Evolutionary conservation across 1,140 invertebrate genomes (phyloP).

Genomic region (Saccostrea glomerata): DNA sequence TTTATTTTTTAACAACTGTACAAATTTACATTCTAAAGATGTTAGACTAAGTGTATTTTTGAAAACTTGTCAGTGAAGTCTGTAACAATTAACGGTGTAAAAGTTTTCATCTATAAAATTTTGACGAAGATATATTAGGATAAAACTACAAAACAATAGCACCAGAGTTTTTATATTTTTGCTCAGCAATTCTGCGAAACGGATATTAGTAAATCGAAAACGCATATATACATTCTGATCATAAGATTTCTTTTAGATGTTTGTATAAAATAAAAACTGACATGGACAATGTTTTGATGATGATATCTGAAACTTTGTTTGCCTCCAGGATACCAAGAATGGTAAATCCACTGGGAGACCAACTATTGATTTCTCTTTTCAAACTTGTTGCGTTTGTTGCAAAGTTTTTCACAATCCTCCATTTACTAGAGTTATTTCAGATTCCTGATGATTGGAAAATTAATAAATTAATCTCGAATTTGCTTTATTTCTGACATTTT

Average conservation of each 20-base stretch:
- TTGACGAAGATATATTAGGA: too few relatives aligned
- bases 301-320: constrained; percentile 14
- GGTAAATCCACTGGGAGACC: not conserved
- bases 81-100: too few relatives aligned
- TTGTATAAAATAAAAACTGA: constrained; percentile 8
- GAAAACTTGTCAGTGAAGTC: too few relatives aligned
- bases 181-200: too few relatives aligned
- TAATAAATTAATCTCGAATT: constrained; percentile 39
- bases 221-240: too few relatives aligned
- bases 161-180: too few relatives aligned
- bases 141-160: too few relatives aligned
- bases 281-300: constrained; percentile 14
- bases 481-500: constrained; percentile 34
- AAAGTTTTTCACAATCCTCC: constrained; percentile 18
- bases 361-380: constrained; percentile 22
- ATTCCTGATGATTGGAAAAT: constrained; percentile 36
- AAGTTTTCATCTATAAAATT: too few relatives aligned
- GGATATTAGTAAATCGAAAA: too few relatives aligned
- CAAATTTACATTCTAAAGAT: too few relatives aligned
- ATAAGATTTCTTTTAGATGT: not conserved
- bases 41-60: too few relatives aligned
- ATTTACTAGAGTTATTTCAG: constrained; percentile 34
- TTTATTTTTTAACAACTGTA: too few relatives aligned
- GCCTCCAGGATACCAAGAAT: constrained; percentile 14
- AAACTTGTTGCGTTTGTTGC: constrained; percentile 27